Base-by-base conservation (phyloP, 2,113 vertebrate genomes). In the Alaudala cheleensis region DNA sequence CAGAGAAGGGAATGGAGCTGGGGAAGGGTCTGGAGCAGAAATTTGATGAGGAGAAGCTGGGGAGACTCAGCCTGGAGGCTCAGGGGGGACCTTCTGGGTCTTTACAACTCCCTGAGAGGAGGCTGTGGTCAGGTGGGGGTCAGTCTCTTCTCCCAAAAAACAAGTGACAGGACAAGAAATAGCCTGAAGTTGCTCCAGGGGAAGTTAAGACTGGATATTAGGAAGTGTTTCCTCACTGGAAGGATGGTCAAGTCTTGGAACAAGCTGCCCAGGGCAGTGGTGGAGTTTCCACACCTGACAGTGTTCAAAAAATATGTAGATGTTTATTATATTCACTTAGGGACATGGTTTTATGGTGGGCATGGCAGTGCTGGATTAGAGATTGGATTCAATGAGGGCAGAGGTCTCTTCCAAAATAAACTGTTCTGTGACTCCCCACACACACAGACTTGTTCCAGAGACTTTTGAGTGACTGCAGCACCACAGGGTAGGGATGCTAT, bases 121-220 rank as follows among this genome's bases (percentile, higher is more conserved):
- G 34, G 8, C 0, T 76, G 37, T 2, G 33, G 40, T 1, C 47
- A 31, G n/a, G 8, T 22, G 14, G 12, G 13, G 6, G 12, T 40
- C 12, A 19, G 8, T 26, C 21, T 47, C 24, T 69, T 31, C 45
- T 61, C 34, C 21, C 70, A 18, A 4, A 2, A 37, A 44, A 50
- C 12, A 23, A 50, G 18, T 8, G 25, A 12, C 24, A 47, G 39
- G 11, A 40, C 14, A 26, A 40, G 29, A 49, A 69, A 42, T 12
- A 39, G 25, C 17, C 62, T 61, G 47, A 49, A 47, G 17, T 19
- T 61, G 25, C 8, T 76, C n/a, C 18, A 54, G 29, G 22, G 47
- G 21, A 82, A 17, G 4, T 69, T 82, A 34, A 61, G 22, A 11
- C 19, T 54, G 29, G 7, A 26, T 22, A 26, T 69, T 15, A 15